These are phyloP conservation scores for Apistogramma diplotaenia DNA, from an alignment of 2,113 vertebrate genomes.

Conservation along the genomic window DNA sequence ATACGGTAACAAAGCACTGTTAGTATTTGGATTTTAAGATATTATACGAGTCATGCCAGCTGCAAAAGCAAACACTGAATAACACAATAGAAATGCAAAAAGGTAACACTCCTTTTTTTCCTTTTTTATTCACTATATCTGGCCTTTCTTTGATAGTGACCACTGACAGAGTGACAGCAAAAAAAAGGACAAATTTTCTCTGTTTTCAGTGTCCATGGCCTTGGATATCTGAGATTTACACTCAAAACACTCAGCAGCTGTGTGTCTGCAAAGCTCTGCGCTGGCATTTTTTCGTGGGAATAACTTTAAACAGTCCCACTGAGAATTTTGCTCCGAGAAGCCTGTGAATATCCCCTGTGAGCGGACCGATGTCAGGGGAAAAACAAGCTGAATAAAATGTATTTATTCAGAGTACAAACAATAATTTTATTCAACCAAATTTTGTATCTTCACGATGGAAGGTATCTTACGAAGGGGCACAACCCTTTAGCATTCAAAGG, in stretches of 20 bases:
- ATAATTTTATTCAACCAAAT: neutral
- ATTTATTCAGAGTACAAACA: neutral
- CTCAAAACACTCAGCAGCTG: neutral
- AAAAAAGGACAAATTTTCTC: neutral
- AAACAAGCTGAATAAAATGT: neutral
- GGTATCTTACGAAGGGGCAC: rapidly evolving
- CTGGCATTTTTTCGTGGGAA: neutral
- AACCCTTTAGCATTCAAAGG: rapidly evolving
- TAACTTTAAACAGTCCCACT: neutral
- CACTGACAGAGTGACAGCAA: neutral
- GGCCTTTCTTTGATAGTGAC: too few relatives aligned
- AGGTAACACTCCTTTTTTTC: too few relatives aligned
- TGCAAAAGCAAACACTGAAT: neutral
- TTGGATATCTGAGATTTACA: neutral
- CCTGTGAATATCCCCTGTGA: neutral
- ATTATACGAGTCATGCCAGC: rapidly evolving
- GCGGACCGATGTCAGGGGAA: neutral
- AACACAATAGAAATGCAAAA: neutral
- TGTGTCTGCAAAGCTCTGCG: neutral
- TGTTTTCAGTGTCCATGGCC: neutral
- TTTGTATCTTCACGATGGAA: neutral
- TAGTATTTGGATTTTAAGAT: neutral
- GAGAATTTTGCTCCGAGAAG: neutral
- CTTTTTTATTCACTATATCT: too few relatives aligned
- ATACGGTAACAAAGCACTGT: neutral